phyloP scores from a whole-genome alignment of 2,888 invertebrate genomes.

The Cryptocephalus primarius region DNA sequence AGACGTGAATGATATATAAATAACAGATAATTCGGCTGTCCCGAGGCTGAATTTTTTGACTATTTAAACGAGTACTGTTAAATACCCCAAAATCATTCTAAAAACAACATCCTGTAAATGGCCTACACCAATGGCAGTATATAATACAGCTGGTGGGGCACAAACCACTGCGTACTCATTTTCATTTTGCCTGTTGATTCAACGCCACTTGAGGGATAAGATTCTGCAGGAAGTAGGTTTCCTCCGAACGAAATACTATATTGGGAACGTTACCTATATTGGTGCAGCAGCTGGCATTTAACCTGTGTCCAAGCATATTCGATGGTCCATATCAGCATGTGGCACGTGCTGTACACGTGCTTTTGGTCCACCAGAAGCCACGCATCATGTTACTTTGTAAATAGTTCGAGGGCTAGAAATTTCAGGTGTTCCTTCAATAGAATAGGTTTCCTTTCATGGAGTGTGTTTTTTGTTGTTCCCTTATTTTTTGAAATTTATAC shows the following conservation, averaged over 20 bases:
- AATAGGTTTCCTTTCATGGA: no score
- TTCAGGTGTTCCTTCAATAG: no score
- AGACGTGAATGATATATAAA: no score
- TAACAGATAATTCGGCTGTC: no score
- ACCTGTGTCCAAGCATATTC: not conserved
- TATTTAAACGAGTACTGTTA: no score
- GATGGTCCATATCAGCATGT: not conserved
- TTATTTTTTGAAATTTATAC: no score
- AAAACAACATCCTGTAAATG: constrained; percentile 4
- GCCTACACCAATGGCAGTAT: constrained; percentile 1
- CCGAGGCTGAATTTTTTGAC: no score
- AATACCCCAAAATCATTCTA: no score
- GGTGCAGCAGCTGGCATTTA: not conserved
- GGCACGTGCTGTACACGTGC: not conserved
- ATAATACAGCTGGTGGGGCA: constrained; percentile 18
- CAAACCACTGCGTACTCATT: constrained; percentile 31
- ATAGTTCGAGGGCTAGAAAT: no score
- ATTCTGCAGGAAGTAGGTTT: constrained; percentile 33
- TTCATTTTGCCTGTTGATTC: constrained; percentile 35
- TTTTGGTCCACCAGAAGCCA: not conserved
- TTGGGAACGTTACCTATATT: not conserved
- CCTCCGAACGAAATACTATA: constrained; percentile 30
- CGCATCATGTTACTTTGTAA: no score
- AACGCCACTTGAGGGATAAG: constrained; percentile 32
- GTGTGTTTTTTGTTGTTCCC: no score